Evolutionary conservation across 2,113 vertebrate genomes (phyloP).

Genomic region (Shinisaurus crocodilurus): DNA sequence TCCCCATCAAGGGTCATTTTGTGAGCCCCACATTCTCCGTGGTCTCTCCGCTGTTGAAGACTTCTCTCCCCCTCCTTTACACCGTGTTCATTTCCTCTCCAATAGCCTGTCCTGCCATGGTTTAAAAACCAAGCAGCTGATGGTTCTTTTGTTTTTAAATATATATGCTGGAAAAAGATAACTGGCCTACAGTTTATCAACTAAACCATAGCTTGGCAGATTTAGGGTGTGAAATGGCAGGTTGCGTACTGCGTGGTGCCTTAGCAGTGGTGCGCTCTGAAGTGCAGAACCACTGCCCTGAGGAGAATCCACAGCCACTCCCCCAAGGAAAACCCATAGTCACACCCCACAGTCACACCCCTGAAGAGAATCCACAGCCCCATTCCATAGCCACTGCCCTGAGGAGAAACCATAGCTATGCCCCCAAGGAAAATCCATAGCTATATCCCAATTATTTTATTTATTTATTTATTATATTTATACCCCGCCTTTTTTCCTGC

Average conservation of each 20-base stretch:
- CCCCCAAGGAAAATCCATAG: no score
- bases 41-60: background rate
- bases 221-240: no score
- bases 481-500: no score
- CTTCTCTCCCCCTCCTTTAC: background rate
- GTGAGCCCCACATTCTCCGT: background rate
- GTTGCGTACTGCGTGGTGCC: background rate
- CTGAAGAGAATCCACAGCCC: no score
- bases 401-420: no score
- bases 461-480: no score
- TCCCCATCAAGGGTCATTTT: background rate
- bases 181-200: background rate
- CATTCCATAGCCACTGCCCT: no score
- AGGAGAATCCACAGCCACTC: no score
- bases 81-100: background rate
- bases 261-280: background rate
- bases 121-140: background rate
- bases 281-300: no score
- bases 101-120: background rate
- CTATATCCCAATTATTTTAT: no score
- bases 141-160: background rate
- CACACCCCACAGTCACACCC: no score
- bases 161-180: background rate
- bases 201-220: background rate
- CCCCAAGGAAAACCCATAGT: no score